These are phyloP conservation scores for Dysmachus trigonus DNA, from an alignment of 2,888 invertebrate genomes.

Conservation along the genomic window DNA sequence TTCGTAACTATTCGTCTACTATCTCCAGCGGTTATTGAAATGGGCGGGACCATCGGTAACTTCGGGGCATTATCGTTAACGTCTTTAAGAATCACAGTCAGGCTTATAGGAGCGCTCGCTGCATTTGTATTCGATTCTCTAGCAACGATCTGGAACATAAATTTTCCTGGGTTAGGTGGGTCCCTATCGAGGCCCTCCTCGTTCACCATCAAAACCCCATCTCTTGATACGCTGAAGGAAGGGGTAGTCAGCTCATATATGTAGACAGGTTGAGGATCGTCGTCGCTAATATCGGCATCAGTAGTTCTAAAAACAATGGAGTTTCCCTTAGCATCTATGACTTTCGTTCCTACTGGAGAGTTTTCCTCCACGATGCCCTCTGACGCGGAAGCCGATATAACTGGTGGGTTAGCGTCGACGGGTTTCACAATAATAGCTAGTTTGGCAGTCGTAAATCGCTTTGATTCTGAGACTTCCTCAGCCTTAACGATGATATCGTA, in stretches of 20 bases:
- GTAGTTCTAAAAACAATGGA: constrained; percentile 80
- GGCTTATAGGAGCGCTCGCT: constrained; percentile 82
- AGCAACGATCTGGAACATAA: constrained; percentile 88
- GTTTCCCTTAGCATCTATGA: constrained; percentile 72
- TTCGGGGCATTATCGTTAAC: constrained; percentile 88
- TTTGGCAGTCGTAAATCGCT: constrained; percentile 84
- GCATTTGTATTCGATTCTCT: constrained; percentile 80
- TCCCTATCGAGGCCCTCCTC: constrained; percentile 87
- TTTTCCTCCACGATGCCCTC: constrained; percentile 88
- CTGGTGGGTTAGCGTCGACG: constrained; percentile 86
- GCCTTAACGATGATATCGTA: constrained; percentile 88
- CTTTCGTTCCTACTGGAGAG: constrained; percentile 83
- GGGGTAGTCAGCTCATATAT: constrained; percentile 85
- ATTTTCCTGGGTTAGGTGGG: constrained; percentile 83
- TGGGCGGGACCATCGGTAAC: constrained; percentile 81
- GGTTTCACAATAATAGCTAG: constrained; percentile 83
- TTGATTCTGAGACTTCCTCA: constrained; percentile 81
- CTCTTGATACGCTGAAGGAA: constrained; percentile 80
- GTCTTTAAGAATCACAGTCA: constrained; percentile 80
- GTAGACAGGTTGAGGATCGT: constrained; percentile 82
- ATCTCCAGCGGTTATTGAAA: constrained; percentile 82
- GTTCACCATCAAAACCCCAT: constrained; percentile 79
- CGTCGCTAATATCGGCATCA: constrained; percentile 85
- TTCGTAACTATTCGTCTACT: constrained; percentile 74
- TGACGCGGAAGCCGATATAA: constrained; percentile 74